These are phyloP conservation scores for Apogon talboti DNA, from an alignment of 2,797 vertebrate genomes.

Conservation along the genomic window DNA sequence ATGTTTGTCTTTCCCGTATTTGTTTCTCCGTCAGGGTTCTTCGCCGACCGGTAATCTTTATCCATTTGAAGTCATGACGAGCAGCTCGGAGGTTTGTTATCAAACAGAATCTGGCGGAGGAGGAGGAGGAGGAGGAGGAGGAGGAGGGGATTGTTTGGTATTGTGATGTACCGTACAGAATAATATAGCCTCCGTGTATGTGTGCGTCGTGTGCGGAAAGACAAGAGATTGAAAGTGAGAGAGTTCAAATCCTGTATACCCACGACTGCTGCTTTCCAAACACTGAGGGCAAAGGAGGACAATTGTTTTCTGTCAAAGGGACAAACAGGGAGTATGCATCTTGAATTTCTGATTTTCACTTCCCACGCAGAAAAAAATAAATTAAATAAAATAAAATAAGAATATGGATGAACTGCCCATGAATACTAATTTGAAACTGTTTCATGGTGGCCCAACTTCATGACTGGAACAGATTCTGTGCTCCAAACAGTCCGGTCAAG, in stretches of 20 bases:
- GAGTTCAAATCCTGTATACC: slow-evolving; percentile 50
- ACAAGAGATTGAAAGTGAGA: slow-evolving; percentile 53
- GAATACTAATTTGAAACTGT: slow-evolving; percentile 66
- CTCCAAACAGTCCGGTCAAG: slow-evolving; percentile 61
- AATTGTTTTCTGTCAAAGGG: slow-evolving; percentile 66
- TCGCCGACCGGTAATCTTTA: slow-evolving; percentile 53
- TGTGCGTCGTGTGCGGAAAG: slow-evolving; percentile 13
- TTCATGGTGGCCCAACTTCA: slow-evolving; percentile 59
- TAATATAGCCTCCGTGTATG: slow-evolving; percentile 2
- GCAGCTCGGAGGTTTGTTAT: slow-evolving; percentile 33
- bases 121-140: no score
- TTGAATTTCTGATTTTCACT: slow-evolving; percentile 66
- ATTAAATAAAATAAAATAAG: not conserved
- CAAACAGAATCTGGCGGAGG: slow-evolving; percentile 17
- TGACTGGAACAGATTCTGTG: slow-evolving; percentile 57
- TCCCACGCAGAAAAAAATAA: slow-evolving; percentile 30
- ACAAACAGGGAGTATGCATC: slow-evolving; percentile 57
- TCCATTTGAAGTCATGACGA: slow-evolving; percentile 51
- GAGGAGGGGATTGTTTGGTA: slow-evolving; percentile 25
- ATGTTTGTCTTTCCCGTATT: slow-evolving; percentile 63
- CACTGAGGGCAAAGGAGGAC: slow-evolving; percentile 48
- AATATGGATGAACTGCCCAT: slow-evolving; percentile 28
- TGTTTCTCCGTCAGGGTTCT: slow-evolving; percentile 45
- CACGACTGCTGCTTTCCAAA: slow-evolving; percentile 48
- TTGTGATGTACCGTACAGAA: slow-evolving; percentile 40